Percentiles rank a stretch among this genome's conserved stretches.
phyloP scores from a whole-genome alignment of 2,113 vertebrate species.

The Hiodon alosoides region DNA sequence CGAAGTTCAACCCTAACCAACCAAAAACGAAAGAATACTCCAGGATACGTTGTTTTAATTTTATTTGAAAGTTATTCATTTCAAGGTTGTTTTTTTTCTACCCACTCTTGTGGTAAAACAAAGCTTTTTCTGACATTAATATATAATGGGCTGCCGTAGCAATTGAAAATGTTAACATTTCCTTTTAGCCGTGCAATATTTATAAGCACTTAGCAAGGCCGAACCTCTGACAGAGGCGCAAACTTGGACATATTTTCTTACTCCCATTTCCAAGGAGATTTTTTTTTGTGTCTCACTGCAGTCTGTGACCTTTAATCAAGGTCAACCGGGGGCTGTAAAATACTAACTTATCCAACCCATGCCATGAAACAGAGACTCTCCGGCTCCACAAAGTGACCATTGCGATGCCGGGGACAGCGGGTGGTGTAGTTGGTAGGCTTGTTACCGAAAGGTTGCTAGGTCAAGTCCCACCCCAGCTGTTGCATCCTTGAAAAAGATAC shows the following conservation, averaged over 20 bases:
- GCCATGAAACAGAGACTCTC: constrained; percentile 7
- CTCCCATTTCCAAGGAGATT: constrained; percentile 18
- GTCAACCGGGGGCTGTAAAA: constrained; percentile 31
- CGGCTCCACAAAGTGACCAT: neutral
- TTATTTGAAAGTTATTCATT: constrained; percentile 38
- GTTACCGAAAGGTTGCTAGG: too few relatives aligned
- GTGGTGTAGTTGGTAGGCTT: too few relatives aligned
- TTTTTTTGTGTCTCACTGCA: constrained; percentile 10
- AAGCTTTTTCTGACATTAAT: constrained; percentile 52
- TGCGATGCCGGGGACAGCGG: neutral
- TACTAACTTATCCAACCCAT: constrained; percentile 9
- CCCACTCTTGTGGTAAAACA: constrained; percentile 49
- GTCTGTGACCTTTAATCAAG: constrained; percentile 25
- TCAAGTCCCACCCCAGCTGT: too few relatives aligned
- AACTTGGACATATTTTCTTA: constrained; percentile 8
- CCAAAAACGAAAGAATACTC: constrained; percentile 25
- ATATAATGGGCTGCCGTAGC: constrained; percentile 53
- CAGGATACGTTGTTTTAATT: neutral
- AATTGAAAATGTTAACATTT: constrained; percentile 56
- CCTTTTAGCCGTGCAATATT: constrained; percentile 61
- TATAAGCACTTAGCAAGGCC: constrained; percentile 55
- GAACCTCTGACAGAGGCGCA: neutral
- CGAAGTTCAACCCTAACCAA: constrained; percentile 18
- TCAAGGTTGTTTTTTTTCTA: constrained; percentile 45
- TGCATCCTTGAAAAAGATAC: too few relatives aligned